phyloP scores from a whole-genome alignment of 2,888 invertebrate species.

The Formica aserva region DNA sequence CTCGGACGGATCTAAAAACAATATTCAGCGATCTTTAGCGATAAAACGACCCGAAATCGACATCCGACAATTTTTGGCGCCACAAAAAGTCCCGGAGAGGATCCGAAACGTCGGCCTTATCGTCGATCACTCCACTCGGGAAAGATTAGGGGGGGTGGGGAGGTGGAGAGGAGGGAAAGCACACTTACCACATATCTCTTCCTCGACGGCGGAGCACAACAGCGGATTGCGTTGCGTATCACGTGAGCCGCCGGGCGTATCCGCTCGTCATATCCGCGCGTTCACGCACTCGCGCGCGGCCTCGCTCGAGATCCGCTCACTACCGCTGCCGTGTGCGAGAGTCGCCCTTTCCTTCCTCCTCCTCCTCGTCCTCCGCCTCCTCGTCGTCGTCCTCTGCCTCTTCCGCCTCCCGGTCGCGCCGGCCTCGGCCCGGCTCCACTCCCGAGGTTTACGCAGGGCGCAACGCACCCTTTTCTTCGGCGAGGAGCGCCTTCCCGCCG shows the following conservation, averaged over 20 bases:
- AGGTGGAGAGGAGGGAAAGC: no score
- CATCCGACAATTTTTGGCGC: background rate
- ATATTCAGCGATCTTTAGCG: background rate
- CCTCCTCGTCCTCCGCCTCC: background rate
- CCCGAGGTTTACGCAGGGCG: conserved; percentile 38
- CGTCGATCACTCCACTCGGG: background rate
- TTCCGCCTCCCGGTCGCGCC: background rate
- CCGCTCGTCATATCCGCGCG: conserved; percentile 80
- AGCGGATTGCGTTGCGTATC: conserved; percentile 72
- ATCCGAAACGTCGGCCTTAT: background rate
- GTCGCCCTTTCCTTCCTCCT: conserved; percentile 20
- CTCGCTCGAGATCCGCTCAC: conserved; percentile 54
- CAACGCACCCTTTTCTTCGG: conserved; percentile 43
- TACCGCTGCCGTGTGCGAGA: background rate
- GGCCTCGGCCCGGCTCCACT: conserved; percentile 16
- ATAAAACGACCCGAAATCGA: background rate
- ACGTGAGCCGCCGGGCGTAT: conserved; percentile 80
- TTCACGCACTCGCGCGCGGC: conserved; percentile 63
- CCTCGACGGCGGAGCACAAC: conserved; percentile 49
- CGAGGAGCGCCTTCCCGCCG: background rate
- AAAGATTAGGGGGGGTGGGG: background rate
- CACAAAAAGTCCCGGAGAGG: background rate
- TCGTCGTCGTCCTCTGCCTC: background rate
- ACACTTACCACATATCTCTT: conserved; percentile 75
- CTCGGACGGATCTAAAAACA: background rate